Evolutionary conservation across 2,797 vertebrate species (phyloP).

Genomic region (Peromyscus eremicus): DNA sequence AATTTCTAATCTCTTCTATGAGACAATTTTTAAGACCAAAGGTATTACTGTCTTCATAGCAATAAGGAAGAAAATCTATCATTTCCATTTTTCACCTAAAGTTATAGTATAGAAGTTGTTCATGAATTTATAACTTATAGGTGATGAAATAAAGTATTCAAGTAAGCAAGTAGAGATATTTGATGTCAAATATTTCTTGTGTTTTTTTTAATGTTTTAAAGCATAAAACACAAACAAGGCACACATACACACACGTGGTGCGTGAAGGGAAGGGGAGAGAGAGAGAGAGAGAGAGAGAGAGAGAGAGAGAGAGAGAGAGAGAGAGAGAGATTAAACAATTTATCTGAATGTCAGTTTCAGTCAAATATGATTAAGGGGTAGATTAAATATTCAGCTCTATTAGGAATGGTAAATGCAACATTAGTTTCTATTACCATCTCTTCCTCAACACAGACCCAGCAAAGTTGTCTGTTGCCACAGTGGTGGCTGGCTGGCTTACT

Average conservation of each 20-base stretch:
- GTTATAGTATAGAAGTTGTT: slow-evolving; percentile 72
- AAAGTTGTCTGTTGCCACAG: background rate
- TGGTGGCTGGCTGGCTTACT: background rate
- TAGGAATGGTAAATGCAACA: slow-evolving; percentile 21
- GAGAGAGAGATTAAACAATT: slow-evolving; percentile 46
- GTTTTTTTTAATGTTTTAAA: slow-evolving; percentile 1
- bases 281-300: background rate
- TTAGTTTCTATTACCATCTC: slow-evolving; percentile 43
- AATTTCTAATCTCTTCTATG: slow-evolving; percentile 45
- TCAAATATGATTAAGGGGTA: slow-evolving; percentile 70
- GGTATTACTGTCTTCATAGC: slow-evolving; percentile 62
- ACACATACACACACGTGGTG: too few relatives aligned
- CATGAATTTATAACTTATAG: background rate
- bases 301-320: background rate
- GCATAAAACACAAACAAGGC: background rate
- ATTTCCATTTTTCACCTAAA: slow-evolving; percentile 76
- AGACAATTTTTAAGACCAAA: slow-evolving; percentile 70
- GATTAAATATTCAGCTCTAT: slow-evolving; percentile 77
- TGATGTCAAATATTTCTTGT: background rate
- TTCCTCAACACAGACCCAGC: background rate
- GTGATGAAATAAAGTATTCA: slow-evolving; percentile 34
- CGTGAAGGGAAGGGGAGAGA: background rate
- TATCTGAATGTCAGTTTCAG: slow-evolving; percentile 72
- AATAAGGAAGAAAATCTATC: slow-evolving; percentile 17
- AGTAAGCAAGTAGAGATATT: background rate